These are phyloP conservation scores for Orchestes rusci DNA, from an alignment of 2,888 invertebrate species.

Conservation along the genomic window DNA sequence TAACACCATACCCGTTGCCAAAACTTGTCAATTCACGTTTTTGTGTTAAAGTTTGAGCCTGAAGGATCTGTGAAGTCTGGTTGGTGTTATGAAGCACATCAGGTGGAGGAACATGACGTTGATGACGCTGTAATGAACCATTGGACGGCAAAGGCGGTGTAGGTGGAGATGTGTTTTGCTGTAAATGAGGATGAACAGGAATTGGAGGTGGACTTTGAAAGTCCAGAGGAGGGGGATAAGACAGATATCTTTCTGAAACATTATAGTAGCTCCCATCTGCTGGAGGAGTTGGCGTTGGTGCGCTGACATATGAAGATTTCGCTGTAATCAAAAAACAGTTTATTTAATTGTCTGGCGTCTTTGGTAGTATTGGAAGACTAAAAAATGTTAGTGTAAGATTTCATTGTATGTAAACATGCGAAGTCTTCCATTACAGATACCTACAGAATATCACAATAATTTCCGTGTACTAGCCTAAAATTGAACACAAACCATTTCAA, in stretches of 20 bases:
- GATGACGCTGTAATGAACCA: constrained; percentile 41
- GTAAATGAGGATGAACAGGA: constrained; percentile 39
- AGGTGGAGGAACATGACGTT: constrained; percentile 39
- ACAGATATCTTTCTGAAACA: constrained; percentile 73
- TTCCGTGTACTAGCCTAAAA: no score
- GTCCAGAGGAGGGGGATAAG: constrained; percentile 69
- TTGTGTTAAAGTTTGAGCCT: constrained; percentile 42
- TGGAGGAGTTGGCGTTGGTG: constrained; percentile 67
- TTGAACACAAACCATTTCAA: no score
- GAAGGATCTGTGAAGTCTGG: constrained; percentile 43
- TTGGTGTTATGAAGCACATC: constrained; percentile 45
- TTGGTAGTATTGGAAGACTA: no score
- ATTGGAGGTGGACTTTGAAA: constrained; percentile 47
- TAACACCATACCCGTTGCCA: constrained; percentile 43
- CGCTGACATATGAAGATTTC: constrained; percentile 56
- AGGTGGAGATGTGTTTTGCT: constrained; percentile 42
- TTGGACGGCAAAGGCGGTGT: constrained; percentile 40
- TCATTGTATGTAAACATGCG: neutral
- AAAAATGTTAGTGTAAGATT: neutral
- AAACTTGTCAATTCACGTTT: constrained; percentile 43
- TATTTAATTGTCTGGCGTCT: no score
- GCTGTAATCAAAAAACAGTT: constrained; percentile 39
- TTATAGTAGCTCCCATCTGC: constrained; percentile 75
- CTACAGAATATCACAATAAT: no score
- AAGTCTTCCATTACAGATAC: neutral